Evolutionary conservation across 2,113 vertebrate genomes (phyloP).

Genomic region (Eidolon helvum): DNA sequence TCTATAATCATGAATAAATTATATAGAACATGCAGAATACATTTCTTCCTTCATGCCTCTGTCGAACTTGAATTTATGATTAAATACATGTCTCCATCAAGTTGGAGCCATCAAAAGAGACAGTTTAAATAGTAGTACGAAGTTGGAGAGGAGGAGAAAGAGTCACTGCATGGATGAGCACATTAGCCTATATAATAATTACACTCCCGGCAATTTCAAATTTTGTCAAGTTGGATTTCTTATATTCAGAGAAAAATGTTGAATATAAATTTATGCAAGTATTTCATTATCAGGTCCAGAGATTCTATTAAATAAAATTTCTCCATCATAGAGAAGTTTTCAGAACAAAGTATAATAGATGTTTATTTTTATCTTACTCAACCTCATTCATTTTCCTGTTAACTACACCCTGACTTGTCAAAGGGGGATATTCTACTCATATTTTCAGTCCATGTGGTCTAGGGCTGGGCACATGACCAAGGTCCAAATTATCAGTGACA

Average conservation of each 20-base stretch:
- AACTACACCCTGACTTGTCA: not conserved
- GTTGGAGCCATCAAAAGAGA: constrained; percentile 60
- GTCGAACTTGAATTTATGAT: constrained; percentile 59
- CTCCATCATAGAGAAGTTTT: not conserved
- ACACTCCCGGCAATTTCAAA: constrained; percentile 52
- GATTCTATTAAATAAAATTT: not conserved
- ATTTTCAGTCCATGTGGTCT: not conserved
- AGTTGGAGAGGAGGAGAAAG: constrained; percentile 49
- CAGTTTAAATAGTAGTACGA: constrained; percentile 60
- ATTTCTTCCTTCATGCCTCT: constrained; percentile 31
- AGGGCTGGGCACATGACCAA: not conserved
- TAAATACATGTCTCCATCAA: constrained; percentile 63
- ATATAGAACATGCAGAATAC: constrained; percentile 53
- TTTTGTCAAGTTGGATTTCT: constrained; percentile 56
- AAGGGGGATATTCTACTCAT: not conserved
- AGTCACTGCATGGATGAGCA: constrained; percentile 52
- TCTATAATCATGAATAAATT: constrained; percentile 70
- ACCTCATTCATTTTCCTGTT: not conserved
- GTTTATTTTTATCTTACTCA: not conserved
- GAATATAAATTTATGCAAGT: constrained; percentile 33
- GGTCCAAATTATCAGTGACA: not conserved
- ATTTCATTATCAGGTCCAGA: constrained; percentile 27
- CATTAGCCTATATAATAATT: constrained; percentile 60
- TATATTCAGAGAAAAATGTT: constrained; percentile 44
- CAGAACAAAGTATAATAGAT: not conserved